Base-by-base conservation (phyloP, 2,113 vertebrate species). In the Tursiops truncatus region DNA sequence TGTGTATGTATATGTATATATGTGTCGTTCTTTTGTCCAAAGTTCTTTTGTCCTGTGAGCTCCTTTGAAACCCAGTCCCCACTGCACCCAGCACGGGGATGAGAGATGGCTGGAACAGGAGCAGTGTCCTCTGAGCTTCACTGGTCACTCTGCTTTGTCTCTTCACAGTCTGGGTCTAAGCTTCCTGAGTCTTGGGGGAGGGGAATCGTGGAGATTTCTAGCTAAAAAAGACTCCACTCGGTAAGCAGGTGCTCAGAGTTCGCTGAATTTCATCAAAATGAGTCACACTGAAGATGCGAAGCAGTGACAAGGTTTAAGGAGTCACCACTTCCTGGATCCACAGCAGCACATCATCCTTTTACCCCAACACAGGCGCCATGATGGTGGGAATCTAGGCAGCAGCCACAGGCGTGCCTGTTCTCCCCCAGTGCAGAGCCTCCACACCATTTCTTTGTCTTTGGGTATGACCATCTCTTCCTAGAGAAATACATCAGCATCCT, bases 261-360 rank as follows among this genome's bases (percentile, higher is more conserved):
- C 33, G 31, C 88, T 96, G 95, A 80, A 73, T 93, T 94, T 95
- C 88, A 70, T 47, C 96, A 62, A 79, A 89, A 97, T 98, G 96
- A 98, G 94, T 97, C 97, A 97, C 76, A 8, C 17, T 0, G 31
- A 83, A 96, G 95, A 91, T 98, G 79, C 82, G 85, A 97, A 81
- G 62, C 67, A 85, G 67, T 28, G 44, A 53, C 36, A n/a, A 47
- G 83, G 25, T 53, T 76, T 44, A 44, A 56, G 85, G 88, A 97
- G 84, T 74, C 36, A 86, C 91, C 94, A 86, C 95, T 97, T 98
- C 97, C 94, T 94, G 93, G 56, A 41, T 62, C 83, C 63, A 63
- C 25, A 2, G 7, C 3, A 60, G 41, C 12, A 13, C 31, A 18
- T 7, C 8, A 6, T 26, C 12, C 38, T 85, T 47, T 4, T 11